Evolutionary conservation across 2,113 vertebrate species (phyloP).

Genomic region (Amphiprion ocellaris): DNA sequence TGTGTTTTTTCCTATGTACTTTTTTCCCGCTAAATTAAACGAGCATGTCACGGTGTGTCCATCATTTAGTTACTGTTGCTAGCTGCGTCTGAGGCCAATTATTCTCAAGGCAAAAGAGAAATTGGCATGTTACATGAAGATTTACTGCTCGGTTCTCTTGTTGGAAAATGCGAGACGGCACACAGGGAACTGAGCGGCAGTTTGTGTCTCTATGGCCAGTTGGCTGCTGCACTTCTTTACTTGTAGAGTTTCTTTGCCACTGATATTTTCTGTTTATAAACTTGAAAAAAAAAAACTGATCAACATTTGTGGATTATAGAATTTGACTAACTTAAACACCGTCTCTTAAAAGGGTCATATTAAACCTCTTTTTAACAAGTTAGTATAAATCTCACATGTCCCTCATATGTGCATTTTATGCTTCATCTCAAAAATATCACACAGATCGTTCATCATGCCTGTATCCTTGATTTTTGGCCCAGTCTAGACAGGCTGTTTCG

Average conservation of each 20-base stretch:
- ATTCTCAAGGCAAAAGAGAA: conserved; percentile 29
- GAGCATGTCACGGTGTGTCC: conserved; percentile 28
- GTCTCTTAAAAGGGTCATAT: too few species aligned
- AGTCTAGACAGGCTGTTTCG: too few species aligned
- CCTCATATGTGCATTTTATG: too few species aligned
- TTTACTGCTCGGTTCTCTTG: conserved; percentile 36
- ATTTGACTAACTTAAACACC: background rate
- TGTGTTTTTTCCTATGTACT: background rate
- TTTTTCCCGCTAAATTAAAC: conserved; percentile 32
- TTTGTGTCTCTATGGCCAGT: conserved; percentile 23
- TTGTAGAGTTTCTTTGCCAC: background rate
- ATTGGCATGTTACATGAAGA: conserved; percentile 36
- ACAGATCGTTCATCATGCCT: too few species aligned
- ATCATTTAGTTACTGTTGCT: conserved; percentile 36
- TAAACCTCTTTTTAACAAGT: too few species aligned
- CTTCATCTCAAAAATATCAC: too few species aligned
- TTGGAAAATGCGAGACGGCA: conserved; percentile 37
- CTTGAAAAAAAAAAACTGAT: background rate
- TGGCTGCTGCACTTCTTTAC: conserved; percentile 28
- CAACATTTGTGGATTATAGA: background rate
- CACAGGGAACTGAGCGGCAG: conserved; percentile 19
- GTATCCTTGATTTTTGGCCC: too few species aligned
- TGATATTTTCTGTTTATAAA: background rate
- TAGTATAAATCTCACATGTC: too few species aligned
- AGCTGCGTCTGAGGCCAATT: conserved; percentile 3